Evolutionary conservation across 2,888 invertebrate species (phyloP), one percentile per base, ranked within the genome.

Genomic region (Hydrotaea cyrtoneurina): DNA sequence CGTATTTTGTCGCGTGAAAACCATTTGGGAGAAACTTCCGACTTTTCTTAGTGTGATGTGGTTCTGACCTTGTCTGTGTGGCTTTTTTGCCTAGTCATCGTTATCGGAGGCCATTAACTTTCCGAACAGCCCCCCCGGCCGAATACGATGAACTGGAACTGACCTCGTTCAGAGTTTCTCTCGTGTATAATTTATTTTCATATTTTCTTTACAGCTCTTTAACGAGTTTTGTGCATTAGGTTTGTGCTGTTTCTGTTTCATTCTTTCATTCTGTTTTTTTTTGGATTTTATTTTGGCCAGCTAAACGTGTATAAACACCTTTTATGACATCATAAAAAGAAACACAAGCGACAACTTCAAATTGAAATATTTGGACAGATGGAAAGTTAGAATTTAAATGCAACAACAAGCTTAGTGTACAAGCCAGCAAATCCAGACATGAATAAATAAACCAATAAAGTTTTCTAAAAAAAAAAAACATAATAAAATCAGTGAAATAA

Each of bases 321-420:
- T 69, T 69, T 69, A 69, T 69, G 69, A 69, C 43, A 46, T 46
- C 69, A 69, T 69, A 69, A 59, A 69, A 69, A 46, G 7, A 31
- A 31, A 31, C 3, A 2, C 31, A 31, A n/a, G n/a, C n/a, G n/a
- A 46, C 46, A 13, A 46, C 69, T 23, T 69, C 69, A 46, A 69
- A 46, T 46, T 69, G 69, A 69, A 69, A 69, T 69, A 69, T 46
- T 69, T 69, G 69, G 69, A 69, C 69, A 69, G 69, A 43, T 69
- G 69, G 43, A 46, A 69, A 69, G 69, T 69, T 23, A 23, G 23
- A 46, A 43, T 21, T 39, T 23, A 69, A 43, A 69, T 43, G 31
- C 2, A 31, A 31, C 31, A 17, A 13, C 13, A 46, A n/a, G 50
- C n/a, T 43, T 50, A 55, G 43, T 31, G 17, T 43, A 23, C 11